Evolutionary conservation across 2,797 vertebrate genomes (phyloP), one percentile per base, ranked within the genome.

Genomic region (Uromys caudimaculatus): DNA sequence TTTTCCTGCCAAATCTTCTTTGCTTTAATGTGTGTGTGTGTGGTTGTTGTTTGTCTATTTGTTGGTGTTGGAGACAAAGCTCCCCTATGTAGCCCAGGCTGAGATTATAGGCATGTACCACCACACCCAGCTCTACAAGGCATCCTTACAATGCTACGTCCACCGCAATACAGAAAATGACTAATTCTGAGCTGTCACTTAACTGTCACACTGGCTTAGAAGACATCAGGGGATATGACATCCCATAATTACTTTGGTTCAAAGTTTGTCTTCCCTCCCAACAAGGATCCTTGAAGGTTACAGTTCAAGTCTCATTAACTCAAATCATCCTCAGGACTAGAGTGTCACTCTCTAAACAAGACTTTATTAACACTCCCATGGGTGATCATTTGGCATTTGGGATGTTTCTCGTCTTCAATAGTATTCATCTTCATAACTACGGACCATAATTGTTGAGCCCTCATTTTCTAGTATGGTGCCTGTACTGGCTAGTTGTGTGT

Each of bases 131-230:
- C 62, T 71, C 60, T 58, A 27, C 47, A 85, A 86, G 76, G 47
- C 29, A n/a, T 56, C 94, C 44, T 78, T n/a, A 90, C 32, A 95
- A 73, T 75, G 76, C 87, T 67, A 83, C 78, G 58, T n/a, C 52
- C 85, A 60, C 3, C 27, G 21, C 35, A 87, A 58, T 2, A 67
- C 7, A 54, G 87, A 93, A 95, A 96, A 92, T 79, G 82, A 91
- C 29, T 27, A 35, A 52, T 32, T 27, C 56, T 11, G 89, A 88
- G 56, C 38, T 95, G 62, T 73, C 62, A 2, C 71, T 82, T 91
- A 90, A 29, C 67, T 77, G 60, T 44, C 62, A 62, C 12, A 14
- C 23, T 13, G 87, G 85, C 50, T 56, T 73, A 75, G 73, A 75
- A 81, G 52, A 81, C 93, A 81, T n/a, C 16, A 79, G 32, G 7